phyloP scores from a whole-genome alignment of 2,888 invertebrate genomes.

The Chloroclysta siterata region DNA sequence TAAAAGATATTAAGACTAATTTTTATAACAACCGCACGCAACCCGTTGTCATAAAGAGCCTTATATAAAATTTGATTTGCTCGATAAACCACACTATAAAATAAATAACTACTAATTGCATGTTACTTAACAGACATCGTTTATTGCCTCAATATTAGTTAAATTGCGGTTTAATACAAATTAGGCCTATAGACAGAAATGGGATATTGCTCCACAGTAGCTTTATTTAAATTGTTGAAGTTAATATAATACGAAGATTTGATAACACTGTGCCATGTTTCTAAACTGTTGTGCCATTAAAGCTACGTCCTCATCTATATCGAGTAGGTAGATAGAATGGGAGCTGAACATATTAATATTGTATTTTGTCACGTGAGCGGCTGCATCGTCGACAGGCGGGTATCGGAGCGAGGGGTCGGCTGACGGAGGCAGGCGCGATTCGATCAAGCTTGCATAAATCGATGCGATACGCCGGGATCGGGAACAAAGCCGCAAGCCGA shows the following conservation, averaged over 20 bases:
- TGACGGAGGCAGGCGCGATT: slow-evolving; percentile 62
- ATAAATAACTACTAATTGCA: slow-evolving; percentile 37
- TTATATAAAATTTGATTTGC: slow-evolving; percentile 33
- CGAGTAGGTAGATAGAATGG: slow-evolving; percentile 12
- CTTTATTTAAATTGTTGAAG: slow-evolving; percentile 8
- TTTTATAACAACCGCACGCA: slow-evolving; percentile 33
- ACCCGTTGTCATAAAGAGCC: slow-evolving; percentile 34
- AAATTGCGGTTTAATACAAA: slow-evolving; percentile 31
- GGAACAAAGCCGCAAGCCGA: slow-evolving; percentile 78
- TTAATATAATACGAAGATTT: slow-evolving; percentile 12
- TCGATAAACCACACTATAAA: slow-evolving; percentile 27
- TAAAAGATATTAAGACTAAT: slow-evolving; percentile 24
- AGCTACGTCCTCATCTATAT: slow-evolving; percentile 15
- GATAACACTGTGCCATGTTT: not conserved
- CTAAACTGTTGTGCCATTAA: not conserved
- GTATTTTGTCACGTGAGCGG: slow-evolving; percentile 53
- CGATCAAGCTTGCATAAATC: slow-evolving; percentile 82
- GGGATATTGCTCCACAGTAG: slow-evolving; percentile 14
- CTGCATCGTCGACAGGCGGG: slow-evolving; percentile 52
- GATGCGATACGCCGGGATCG: slow-evolving; percentile 78
- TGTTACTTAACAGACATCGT: slow-evolving; percentile 32
- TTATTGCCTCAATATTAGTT: slow-evolving; percentile 32
- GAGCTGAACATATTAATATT: slow-evolving; percentile 43
- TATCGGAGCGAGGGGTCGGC: slow-evolving; percentile 58
- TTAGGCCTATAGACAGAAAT: slow-evolving; percentile 30